phyloP scores from a whole-genome alignment of 2,888 invertebrate genomes.

The Caenorhabditis uteleia region DNA sequence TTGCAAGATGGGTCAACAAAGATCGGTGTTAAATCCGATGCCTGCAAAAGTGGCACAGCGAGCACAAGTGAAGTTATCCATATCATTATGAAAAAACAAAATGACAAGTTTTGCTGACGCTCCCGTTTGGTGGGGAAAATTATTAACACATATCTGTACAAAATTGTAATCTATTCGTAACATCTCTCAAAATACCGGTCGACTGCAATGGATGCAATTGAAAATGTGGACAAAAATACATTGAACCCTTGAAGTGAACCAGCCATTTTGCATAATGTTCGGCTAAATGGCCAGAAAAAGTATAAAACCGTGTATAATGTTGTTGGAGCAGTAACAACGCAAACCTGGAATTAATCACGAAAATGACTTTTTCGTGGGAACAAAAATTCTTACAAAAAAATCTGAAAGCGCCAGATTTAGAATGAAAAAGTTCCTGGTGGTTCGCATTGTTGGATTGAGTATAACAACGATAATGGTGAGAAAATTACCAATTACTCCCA shows the following conservation, averaged over 20 bases:
- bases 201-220: conserved; percentile 84
- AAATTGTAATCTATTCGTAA: conserved; percentile 14
- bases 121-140: conserved; percentile 68
- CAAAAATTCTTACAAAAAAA: conserved; percentile 55
- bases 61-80: conserved; percentile 72
- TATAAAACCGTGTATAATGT: conserved; percentile 85
- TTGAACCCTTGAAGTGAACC: conserved; percentile 84
- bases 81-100: conserved; percentile 72
- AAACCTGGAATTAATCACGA: conserved; percentile 74
- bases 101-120: conserved; percentile 71
- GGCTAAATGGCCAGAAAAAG: conserved; percentile 86
- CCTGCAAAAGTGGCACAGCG: conserved; percentile 64
- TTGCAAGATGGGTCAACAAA: conserved; percentile 57
- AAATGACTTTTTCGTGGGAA: neutral
- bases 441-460: conserved; percentile 86
- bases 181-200: conserved; percentile 58
- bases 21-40: conserved; percentile 60
- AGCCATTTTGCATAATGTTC: conserved; percentile 84
- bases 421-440: conserved; percentile 76
- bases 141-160: conserved; percentile 67
- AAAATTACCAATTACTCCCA: conserved; percentile 85
- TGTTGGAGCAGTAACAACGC: conserved; percentile 87
- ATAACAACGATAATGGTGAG: conserved; percentile 83
- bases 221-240: conserved; percentile 90
- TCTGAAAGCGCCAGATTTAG: conserved; percentile 67